Evolutionary conservation across 2,888 invertebrate genomes (phyloP), one percentile per base, ranked within the genome.

Genomic region (Cephus rjabovi): DNA sequence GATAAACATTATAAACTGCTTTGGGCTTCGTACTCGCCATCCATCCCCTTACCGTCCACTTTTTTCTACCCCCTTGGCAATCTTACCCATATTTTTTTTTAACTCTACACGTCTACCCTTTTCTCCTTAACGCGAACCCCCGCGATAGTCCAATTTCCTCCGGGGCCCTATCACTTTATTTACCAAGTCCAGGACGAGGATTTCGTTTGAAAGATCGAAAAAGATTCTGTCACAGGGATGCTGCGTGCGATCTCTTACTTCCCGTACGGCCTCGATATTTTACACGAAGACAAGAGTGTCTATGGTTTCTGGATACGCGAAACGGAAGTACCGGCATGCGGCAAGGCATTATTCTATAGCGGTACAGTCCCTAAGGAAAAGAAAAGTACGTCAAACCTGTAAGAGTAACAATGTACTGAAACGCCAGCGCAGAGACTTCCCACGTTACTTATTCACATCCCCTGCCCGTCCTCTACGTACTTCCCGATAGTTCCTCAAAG

Each of bases 1-100:
- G 81, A 82, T 81, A 85, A 85, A 84, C 85, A 86, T 81, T 86
- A 86, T 83, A 85, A 86, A 85, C 82, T 80, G 81, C 81, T 75
- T 30, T 23, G 70, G 40, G 76, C 77, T 34, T 73, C 74, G 74
- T n/a, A n/a, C 40, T 71, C 71, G 31, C 71, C 71, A 31, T 71
- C 71, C 71, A 33, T 34, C 15, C 30, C 71, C 33, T 71, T 33
- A 11, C 33, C 31, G 71, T 31, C 15, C 33, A 71, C 71, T 34
- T 71, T 71, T 71, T 71, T 11, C 71, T 31, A 34, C 12, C 71
- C 23, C 12, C 30, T 11, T 23, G 30, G 71, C 71, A 34, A 71
- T 56, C 40, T 56, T 56, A 56, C 40, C 40, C 40, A 15, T 56
- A 23, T 23, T 23, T 56, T 12, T 37, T 56, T 23, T 56, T 23